phyloP scores from a whole-genome alignment of 2,888 invertebrate species.

The Netelia inedita region DNA sequence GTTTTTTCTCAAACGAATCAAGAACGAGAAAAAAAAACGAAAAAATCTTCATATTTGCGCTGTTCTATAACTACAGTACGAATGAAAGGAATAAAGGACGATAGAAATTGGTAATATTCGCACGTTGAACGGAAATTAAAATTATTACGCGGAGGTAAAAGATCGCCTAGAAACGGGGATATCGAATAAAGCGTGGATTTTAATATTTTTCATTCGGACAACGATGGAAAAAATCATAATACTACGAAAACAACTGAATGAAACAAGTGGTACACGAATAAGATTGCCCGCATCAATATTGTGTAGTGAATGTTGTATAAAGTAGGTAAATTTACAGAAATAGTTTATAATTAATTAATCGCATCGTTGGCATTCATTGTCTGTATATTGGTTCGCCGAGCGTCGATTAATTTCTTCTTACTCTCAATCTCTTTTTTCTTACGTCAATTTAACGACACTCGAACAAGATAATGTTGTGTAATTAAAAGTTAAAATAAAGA shows the following conservation, averaged over 20 bases:
- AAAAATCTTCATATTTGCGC: neutral
- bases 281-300: constrained; percentile 73
- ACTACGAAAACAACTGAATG: constrained; percentile 74
- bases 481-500: constrained; percentile 50
- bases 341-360: constrained; percentile 72
- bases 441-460: constrained; percentile 56
- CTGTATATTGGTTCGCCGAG: constrained; percentile 76
- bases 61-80: neutral
- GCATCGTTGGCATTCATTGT: constrained; percentile 75
- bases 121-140: constrained; percentile 4
- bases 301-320: constrained; percentile 81
- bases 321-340: constrained; percentile 76
- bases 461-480: constrained; percentile 43
- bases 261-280: constrained; percentile 75
- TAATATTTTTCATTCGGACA: constrained; percentile 10
- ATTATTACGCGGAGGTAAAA: too few species aligned
- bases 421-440: constrained; percentile 11
- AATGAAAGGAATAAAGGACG: neutral
- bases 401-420: constrained; percentile 27
- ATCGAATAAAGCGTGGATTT: neutral
- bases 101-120: constrained; percentile 17
- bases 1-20: neutral
- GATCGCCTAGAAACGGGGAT: too few species aligned
- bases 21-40: neutral
- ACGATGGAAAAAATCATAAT: neutral